Evolutionary conservation across 2,797 vertebrate species (phyloP).

Genomic region (Lepus oiostolus): DNA sequence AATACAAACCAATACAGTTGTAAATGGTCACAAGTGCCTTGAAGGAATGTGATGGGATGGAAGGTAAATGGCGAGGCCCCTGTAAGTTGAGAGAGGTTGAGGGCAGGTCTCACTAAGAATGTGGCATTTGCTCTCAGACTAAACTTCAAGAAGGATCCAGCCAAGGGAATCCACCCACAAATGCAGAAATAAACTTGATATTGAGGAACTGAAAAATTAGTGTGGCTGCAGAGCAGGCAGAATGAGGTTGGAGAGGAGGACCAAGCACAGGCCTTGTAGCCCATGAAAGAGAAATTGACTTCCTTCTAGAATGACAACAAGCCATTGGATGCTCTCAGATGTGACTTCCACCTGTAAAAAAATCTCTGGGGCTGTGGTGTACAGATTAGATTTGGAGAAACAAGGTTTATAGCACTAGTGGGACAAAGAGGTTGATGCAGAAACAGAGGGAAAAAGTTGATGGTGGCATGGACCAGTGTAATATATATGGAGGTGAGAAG

Average conservation of each 20-base stretch:
- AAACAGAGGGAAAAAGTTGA: background rate
- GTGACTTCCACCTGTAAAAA: background rate
- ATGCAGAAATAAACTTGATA: background rate
- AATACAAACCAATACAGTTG: background rate
- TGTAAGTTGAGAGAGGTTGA: background rate
- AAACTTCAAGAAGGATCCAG: background rate
- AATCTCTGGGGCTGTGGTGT: background rate
- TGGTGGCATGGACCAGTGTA: background rate
- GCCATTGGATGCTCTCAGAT: background rate
- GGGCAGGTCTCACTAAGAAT: background rate
- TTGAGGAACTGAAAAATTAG: background rate
- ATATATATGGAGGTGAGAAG: background rate
- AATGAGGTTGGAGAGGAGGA: background rate
- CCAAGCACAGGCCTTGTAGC: background rate
- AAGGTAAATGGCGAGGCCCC: rapidly evolving
- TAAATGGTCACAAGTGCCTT: background rate
- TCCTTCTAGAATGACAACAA: background rate
- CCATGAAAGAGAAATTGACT: background rate
- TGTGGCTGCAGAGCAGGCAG: background rate
- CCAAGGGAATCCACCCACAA: background rate
- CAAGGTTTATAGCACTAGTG: too few relatives aligned
- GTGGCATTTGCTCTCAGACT: background rate
- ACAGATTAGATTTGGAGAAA: background rate
- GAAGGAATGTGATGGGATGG: background rate
- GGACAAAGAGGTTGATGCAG: background rate